phyloP scores from a whole-genome alignment of 2,888 invertebrate species.

The Sabatieria punctata region DNA sequence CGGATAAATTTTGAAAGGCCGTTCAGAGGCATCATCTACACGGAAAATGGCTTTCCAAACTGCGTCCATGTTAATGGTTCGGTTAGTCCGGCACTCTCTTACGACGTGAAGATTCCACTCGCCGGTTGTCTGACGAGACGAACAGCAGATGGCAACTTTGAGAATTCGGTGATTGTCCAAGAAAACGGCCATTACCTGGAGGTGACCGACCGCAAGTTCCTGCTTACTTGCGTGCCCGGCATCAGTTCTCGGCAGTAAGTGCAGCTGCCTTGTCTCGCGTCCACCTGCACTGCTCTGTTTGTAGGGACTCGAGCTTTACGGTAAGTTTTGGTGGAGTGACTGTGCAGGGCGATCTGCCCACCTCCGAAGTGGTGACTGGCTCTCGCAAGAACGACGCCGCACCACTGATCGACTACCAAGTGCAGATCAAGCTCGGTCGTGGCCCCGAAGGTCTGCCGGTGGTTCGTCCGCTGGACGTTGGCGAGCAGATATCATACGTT shows the following conservation, averaged over 20 bases:
- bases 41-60: slow-evolving; percentile 3
- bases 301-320: too few species aligned
- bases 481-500: slow-evolving; percentile 18
- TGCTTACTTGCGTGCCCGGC: slow-evolving; percentile 9
- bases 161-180: slow-evolving; percentile 11
- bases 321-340: slow-evolving; percentile 2
- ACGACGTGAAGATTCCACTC: slow-evolving; percentile 8
- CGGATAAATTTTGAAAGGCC: slow-evolving; percentile 6
- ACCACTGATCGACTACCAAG: slow-evolving; percentile 3
- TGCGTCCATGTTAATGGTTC: slow-evolving; percentile 8
- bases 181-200: slow-evolving; percentile 2
- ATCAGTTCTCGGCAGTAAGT: not conserved
- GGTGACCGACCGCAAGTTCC: slow-evolving; percentile 7
- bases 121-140: slow-evolving; percentile 2
- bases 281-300: too few species aligned
- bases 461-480: slow-evolving; percentile 14
- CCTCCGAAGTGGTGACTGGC: slow-evolving; percentile 9
- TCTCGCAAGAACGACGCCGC: slow-evolving; percentile 7
- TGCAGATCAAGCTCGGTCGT: slow-evolving; percentile 17
- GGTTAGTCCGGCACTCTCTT: not conserved
- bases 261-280: too few species aligned
- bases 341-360: not conserved
- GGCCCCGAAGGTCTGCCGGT: slow-evolving; percentile 17
- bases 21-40: slow-evolving; percentile 9
- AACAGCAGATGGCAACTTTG: slow-evolving; percentile 3